Percentiles rank a stretch among this genome's conserved stretches.
Evolutionary conservation across 2,888 invertebrate genomes (phyloP).

Genomic region (Autographa pulchrina): DNA sequence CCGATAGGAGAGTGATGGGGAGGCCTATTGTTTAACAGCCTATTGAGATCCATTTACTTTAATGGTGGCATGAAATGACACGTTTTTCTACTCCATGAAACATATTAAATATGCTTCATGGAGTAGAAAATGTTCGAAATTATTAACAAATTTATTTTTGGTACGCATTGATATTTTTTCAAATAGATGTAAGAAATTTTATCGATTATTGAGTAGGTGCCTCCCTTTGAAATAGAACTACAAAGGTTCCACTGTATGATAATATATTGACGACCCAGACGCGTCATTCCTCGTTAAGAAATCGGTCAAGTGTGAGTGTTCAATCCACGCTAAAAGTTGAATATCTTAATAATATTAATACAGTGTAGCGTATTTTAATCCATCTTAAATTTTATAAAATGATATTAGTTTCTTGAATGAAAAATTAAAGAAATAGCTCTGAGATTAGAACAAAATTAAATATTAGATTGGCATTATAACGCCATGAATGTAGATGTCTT

Average conservation of each 20-base stretch:
- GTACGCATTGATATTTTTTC: not conserved
- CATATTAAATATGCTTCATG: not conserved
- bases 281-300: slow-evolving; percentile 34
- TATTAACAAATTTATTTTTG: too few species aligned
- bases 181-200: not conserved
- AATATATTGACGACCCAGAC: slow-evolving; percentile 10
- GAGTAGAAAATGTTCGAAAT: too few species aligned
- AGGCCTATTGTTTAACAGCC: not conserved
- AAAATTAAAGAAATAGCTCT: too few species aligned
- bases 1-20: not conserved
- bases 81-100: not conserved
- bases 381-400: too few species aligned
- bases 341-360: too few species aligned
- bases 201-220: not conserved
- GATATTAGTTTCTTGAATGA: too few species aligned
- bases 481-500: too few species aligned
- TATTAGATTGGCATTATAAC: too few species aligned
- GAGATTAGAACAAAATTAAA: too few species aligned
- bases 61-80: not conserved
- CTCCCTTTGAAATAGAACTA: not conserved
- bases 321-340: not conserved
- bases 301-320: not conserved
- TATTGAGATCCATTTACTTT: not conserved
- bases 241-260: slow-evolving; percentile 8
- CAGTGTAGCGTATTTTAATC: too few species aligned